These are phyloP conservation scores for Eristalis intricaria DNA, from an alignment of 2,888 invertebrate genomes.

Conservation along the genomic window DNA sequence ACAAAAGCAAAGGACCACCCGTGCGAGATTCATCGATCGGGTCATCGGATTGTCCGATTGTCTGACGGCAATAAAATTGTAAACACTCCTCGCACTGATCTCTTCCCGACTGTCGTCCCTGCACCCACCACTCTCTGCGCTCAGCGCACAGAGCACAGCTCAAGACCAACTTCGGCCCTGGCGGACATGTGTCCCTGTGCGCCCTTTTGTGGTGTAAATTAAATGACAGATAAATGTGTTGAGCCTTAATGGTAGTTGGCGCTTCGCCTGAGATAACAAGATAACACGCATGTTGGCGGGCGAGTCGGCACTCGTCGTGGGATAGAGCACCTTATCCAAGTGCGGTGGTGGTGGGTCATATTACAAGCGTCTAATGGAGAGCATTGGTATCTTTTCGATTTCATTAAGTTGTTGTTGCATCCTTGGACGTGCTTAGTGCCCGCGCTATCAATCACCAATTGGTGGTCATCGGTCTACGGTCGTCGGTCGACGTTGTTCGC, in stretches of 20 bases:
- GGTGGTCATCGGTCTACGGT: neutral
- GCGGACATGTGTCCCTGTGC: constrained; percentile 54
- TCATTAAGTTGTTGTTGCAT: constrained; percentile 60
- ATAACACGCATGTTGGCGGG: constrained; percentile 67
- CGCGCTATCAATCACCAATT: constrained; percentile 63
- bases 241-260: constrained; percentile 70
- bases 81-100: constrained; percentile 64
- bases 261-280: constrained; percentile 65
- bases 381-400: constrained; percentile 48
- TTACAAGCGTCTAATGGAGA: constrained; percentile 68
- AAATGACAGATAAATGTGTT: constrained; percentile 71
- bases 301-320: constrained; percentile 16
- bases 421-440: constrained; percentile 38
- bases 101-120: neutral
- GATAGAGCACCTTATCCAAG: constrained; percentile 40
- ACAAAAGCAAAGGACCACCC: constrained; percentile 52
- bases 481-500: neutral
- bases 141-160: neutral
- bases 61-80: constrained; percentile 65
- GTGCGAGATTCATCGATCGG: constrained; percentile 56
- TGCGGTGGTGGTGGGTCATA: constrained; percentile 56
- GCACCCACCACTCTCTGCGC: neutral
- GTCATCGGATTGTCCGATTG: constrained; percentile 59
- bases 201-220: constrained; percentile 68
- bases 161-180: neutral